Evolutionary conservation across 2,888 invertebrate species (phyloP), one percentile per base, ranked within the genome.

Genomic region (Paralinhomoeus sp.): DNA sequence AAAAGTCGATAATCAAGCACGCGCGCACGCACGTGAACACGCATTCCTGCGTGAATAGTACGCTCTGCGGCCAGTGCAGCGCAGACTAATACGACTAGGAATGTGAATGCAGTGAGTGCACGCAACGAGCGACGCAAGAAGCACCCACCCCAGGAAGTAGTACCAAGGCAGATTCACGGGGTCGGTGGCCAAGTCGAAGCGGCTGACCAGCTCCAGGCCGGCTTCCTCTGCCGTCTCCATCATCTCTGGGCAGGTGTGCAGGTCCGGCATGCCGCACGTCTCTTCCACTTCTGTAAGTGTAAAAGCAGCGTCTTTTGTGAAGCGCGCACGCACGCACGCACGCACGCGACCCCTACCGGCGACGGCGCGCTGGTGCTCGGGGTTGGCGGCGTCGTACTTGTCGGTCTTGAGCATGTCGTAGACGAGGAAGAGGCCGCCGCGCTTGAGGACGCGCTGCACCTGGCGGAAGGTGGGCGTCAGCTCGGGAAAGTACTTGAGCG

Each of bases 101-200:
- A n/a, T n/a, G n/a, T 40, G 1, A 51, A n/a, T n/a, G n/a, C n/a
- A n/a, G n/a, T n/a, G 49, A 22, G 9, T 41, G 41, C 47, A 57
- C 33, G 45, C 49, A 7, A 54, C 49, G 17, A 60, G 46, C 58
- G 59, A 58, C 59, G 60, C 59, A 45, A 60, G 60, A n/a, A 55
- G 39, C 9, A 52, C 47, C 2, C 54, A 55, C 24, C 50, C 49
- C 5, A 53, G 50, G 45, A 58, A 58, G 37, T 58, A 58, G 40
- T 55, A 57, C 37, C 60, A 52, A 44, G 52, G 60, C 22, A 57
- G 54, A 9, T 49, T 45, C 21, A 51, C 48, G 37, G 42, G 43
- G 12, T 47, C 49, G 15, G 45, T 47, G 12, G 50, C 44, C 12
- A 54, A 35, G 44, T 53, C 51, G 36, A 50, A 51, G 22, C 47